Evolutionary conservation across 2,113 vertebrate species (phyloP).

Genomic region (Perca schrenkii): DNA sequence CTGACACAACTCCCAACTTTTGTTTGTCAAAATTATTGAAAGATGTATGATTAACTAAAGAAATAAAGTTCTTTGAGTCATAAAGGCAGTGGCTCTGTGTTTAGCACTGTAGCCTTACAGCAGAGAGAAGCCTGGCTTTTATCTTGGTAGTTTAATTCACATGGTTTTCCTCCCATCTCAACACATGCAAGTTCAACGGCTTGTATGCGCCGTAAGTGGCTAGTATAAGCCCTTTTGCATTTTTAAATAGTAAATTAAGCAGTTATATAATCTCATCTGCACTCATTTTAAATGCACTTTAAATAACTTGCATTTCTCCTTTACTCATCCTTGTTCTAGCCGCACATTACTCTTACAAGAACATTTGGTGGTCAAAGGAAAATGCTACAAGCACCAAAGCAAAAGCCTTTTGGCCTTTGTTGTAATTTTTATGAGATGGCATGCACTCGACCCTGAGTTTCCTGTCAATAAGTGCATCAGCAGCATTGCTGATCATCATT

Average conservation of each 20-base stretch:
- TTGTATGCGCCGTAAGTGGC: background rate
- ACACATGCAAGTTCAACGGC: background rate
- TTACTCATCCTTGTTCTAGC: conserved; percentile 8
- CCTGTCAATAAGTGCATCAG: conserved; percentile 67
- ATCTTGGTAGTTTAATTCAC: background rate
- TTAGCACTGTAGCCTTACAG: background rate
- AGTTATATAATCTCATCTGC: background rate
- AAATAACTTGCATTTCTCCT: conserved; percentile 23
- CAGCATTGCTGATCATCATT: conserved; percentile 36
- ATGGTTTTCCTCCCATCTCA: conserved; percentile 1
- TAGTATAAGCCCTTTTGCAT: background rate
- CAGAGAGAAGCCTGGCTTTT: background rate
- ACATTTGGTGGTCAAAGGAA: conserved; percentile 40
- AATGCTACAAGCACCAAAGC: conserved; percentile 5
- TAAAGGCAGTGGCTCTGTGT: background rate
- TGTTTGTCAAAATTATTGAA: background rate
- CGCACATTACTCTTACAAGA: conserved; percentile 28
- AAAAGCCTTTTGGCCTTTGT: conserved; percentile 45
- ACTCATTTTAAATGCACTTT: background rate
- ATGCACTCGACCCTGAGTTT: conserved; percentile 43
- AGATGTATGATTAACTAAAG: background rate
- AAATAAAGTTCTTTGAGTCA: background rate
- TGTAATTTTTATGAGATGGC: conserved; percentile 67
- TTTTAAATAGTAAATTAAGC: conserved; percentile 1
- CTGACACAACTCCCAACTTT: background rate